Conservation (phyloP, 1,140 invertebrate species). For the Ectropis grisescens region DNA sequence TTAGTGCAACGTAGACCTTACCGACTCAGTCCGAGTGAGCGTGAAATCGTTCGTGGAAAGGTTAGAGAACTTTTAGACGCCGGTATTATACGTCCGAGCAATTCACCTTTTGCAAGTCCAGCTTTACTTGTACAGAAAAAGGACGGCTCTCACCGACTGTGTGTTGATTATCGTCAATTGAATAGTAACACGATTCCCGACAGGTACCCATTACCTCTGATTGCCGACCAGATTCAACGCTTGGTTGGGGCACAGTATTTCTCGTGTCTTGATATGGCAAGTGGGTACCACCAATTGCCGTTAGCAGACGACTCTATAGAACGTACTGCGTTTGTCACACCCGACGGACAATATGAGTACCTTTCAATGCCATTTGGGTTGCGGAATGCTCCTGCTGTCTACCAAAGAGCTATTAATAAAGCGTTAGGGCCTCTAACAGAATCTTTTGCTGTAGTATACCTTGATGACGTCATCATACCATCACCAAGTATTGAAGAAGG, state of each 20-base stretch:
- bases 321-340: constrained; percentile 1
- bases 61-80: constrained; percentile 9
- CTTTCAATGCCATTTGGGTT: constrained; percentile 25
- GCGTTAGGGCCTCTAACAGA: constrained; percentile 19
- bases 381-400: constrained; percentile 28
- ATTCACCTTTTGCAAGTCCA: constrained; percentile 18
- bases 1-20: constrained; percentile 25
- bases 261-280: constrained; percentile 27
- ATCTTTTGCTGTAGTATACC: constrained; percentile 3
- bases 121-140: constrained; percentile 24
- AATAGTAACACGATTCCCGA: constrained; percentile 26
- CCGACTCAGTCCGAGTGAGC: constrained; percentile 20
- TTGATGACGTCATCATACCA: constrained; percentile 10
- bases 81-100: constrained; percentile 13
- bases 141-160: constrained; percentile 18
- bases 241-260: constrained; percentile 29
- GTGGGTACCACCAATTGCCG: constrained; percentile 36
- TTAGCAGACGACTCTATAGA: constrained; percentile 16
- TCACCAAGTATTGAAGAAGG: constrained; percentile 1
- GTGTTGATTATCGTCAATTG: constrained; percentile 25
- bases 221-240: constrained; percentile 46
- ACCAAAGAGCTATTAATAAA: constrained; percentile 36
- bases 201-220: constrained; percentile 20
- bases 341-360: not conserved
- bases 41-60: constrained; percentile 9